These are phyloP conservation scores for Cephus cinctus DNA, from an alignment of 1,140 invertebrate genomes.

Conservation along the genomic window DNA sequence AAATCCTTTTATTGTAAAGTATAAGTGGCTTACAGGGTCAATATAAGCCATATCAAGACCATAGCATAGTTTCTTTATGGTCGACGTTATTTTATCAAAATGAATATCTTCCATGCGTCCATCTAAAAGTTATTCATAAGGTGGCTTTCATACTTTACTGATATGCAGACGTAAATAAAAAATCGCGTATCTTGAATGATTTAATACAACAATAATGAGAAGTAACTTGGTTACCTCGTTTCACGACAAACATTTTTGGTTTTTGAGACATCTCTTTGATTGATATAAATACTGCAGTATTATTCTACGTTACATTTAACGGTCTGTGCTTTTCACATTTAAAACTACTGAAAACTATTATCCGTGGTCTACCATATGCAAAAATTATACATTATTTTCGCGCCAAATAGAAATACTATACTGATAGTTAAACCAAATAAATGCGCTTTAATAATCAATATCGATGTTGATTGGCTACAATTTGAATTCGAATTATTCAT, in stretches of 20 bases:
- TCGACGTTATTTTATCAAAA: constrained; percentile 97
- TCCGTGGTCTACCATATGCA: too few species aligned
- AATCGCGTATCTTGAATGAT: too few species aligned
- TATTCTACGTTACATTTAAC: too few species aligned
- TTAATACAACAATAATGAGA: constrained; percentile 4
- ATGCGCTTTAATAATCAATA: too few species aligned
- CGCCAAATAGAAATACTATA: too few species aligned
- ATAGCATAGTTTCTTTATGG: constrained; percentile 95
- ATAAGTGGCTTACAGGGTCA: constrained; percentile 77
- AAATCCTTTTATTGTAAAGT: constrained; percentile 1
- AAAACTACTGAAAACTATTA: too few species aligned
- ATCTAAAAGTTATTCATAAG: constrained; percentile 59
- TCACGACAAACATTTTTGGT: constrained; percentile 57
- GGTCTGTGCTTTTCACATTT: too few species aligned
- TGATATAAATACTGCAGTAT: too few species aligned
- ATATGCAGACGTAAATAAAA: constrained; percentile 4
- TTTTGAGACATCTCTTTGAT: constrained; percentile 23
- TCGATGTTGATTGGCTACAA: too few species aligned
- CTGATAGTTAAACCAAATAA: too few species aligned
- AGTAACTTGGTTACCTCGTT: constrained; percentile 49
- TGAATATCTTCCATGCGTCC: constrained; percentile 90
- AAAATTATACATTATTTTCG: too few species aligned
- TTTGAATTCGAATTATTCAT: too few species aligned
- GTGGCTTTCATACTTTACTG: neutral
- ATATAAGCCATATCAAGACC: constrained; percentile 94